Conservation (phyloP, 2,797 vertebrate genomes). For the Clarias platycephalus region DNA sequence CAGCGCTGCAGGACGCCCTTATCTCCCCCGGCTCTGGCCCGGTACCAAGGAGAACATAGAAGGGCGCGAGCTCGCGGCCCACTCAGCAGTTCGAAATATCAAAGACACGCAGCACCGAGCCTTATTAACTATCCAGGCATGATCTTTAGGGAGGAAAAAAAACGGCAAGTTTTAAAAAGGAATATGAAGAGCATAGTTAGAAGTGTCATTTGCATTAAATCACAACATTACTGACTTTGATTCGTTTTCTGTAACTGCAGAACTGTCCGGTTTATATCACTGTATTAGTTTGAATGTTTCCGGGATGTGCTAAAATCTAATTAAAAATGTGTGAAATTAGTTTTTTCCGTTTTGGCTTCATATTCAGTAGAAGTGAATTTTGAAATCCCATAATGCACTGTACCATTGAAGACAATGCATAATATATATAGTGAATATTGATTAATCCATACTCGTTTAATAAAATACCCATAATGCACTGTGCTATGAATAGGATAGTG, state of each 20-base stretch:
- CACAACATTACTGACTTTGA: background rate
- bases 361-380: background rate
- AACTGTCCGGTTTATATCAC: background rate
- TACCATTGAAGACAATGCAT: background rate
- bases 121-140: slow-evolving; percentile 3
- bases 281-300: background rate
- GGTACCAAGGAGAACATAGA: slow-evolving; percentile 39
- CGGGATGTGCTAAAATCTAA: background rate
- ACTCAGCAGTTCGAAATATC: slow-evolving; percentile 39
- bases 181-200: slow-evolving; percentile 2
- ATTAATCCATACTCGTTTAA: background rate
- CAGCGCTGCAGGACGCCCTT: slow-evolving; percentile 38
- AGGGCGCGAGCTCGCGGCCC: slow-evolving; percentile 20
- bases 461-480: background rate
- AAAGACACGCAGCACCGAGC: slow-evolving; percentile 23
- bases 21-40: slow-evolving; percentile 38
- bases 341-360: background rate
- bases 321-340: background rate
- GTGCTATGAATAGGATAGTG: background rate
- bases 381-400: background rate
- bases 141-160: background rate
- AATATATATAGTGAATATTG: background rate
- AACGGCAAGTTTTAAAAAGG: background rate
- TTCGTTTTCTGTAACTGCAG: background rate
- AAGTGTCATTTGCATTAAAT: background rate